phyloP scores from a whole-genome alignment of 1,140 invertebrate genomes.

The Chrysopa pallens region DNA sequence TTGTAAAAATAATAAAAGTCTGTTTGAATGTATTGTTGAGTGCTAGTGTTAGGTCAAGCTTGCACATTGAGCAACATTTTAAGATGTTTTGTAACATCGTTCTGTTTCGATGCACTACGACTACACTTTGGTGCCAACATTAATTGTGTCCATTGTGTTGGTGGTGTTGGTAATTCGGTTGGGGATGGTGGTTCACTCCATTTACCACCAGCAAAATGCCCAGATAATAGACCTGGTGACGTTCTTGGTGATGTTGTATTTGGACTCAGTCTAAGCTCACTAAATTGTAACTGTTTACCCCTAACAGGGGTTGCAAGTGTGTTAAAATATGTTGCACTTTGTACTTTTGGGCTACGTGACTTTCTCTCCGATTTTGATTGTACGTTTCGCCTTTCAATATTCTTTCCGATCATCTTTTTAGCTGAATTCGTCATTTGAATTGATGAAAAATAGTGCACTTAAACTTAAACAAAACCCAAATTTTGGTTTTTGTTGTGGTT shows the following conservation, averaged over 20 bases:
- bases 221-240: slow-evolving; percentile 15
- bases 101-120: slow-evolving; percentile 12
- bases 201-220: slow-evolving; percentile 38
- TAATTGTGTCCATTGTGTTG: slow-evolving; percentile 31
- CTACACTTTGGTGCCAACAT: not conserved
- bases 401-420: slow-evolving; percentile 2
- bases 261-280: slow-evolving; percentile 2
- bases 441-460: not conserved
- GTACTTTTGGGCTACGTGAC: not conserved
- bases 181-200: slow-evolving; percentile 40
- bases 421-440: slow-evolving; percentile 1
- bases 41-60: slow-evolving; percentile 20
- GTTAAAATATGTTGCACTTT: slow-evolving; percentile 2
- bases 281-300: not conserved
- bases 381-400: not conserved
- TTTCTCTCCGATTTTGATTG: not conserved
- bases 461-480: too few species aligned
- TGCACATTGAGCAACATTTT: slow-evolving; percentile 31
- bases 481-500: not conserved
- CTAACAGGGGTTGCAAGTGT: not conserved
- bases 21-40: slow-evolving; percentile 2
- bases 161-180: slow-evolving; percentile 37
- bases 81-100: slow-evolving; percentile 27
- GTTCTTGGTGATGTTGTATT: slow-evolving; percentile 7
- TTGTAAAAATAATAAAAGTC: not conserved